Percentiles rank a stretch among this genome's conserved stretches.
These are phyloP conservation scores for Ceriagrion tenellum DNA, from an alignment of 2,888 invertebrate species.

Conservation along the genomic window DNA sequence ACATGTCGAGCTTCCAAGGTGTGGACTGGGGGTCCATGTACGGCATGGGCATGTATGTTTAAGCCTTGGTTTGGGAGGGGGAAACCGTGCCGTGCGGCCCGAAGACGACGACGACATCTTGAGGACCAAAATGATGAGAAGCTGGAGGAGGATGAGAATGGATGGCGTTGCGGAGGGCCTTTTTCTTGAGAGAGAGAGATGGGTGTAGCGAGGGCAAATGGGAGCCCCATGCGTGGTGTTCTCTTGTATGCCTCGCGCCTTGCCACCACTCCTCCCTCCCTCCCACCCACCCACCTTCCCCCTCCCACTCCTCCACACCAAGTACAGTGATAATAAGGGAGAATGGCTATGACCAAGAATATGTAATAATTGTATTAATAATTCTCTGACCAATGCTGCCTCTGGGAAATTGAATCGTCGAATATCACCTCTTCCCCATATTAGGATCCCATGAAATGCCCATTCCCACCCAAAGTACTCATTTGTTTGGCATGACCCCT, in stretches of 20 bases:
- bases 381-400: slow-evolving; percentile 67
- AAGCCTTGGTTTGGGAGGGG: slow-evolving; percentile 75
- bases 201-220: not conserved
- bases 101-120: slow-evolving; percentile 71
- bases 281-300: not conserved
- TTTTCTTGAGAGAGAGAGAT: not conserved
- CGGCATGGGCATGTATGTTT: slow-evolving; percentile 95
- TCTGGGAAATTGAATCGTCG: slow-evolving; percentile 58
- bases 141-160: slow-evolving; percentile 20
- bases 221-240: not conserved
- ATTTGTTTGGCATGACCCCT: not conserved
- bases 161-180: slow-evolving; percentile 29
- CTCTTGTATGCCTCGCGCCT: not conserved
- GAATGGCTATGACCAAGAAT: slow-evolving; percentile 63
- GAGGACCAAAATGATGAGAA: slow-evolving; percentile 22
- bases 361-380: slow-evolving; percentile 51
- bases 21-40: slow-evolving; percentile 96
- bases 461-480: not conserved
- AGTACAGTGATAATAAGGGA: slow-evolving; percentile 62
- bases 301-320: slow-evolving; percentile 44
- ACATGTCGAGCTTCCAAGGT: slow-evolving; percentile 95
- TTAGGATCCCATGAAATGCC: not conserved
- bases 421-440: not conserved
- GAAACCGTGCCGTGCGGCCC: slow-evolving; percentile 69
- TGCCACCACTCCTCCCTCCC: not conserved